Evolutionary conservation across 2,888 invertebrate genomes (phyloP), one percentile per base, ranked within the genome.

Genomic region (Drosophila neotestacea): DNA sequence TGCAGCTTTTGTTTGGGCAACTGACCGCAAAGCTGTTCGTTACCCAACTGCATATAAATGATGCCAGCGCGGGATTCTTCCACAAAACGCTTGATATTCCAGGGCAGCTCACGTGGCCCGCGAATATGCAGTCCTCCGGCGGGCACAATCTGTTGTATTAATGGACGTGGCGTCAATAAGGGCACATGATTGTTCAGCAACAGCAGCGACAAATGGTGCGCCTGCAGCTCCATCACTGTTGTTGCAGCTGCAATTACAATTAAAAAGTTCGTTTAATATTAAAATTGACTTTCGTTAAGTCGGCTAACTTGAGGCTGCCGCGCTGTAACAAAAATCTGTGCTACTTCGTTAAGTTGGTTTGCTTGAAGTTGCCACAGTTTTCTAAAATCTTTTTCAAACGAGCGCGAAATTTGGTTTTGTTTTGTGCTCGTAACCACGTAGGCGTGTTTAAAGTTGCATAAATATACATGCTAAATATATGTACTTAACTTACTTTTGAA

Each of bases 41-140:
- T 93, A 27, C 94, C 92, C 10, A 94, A 76, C 70, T 93, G 93
- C 66, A 94, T 92, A 73, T 93, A 93, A 42, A 94, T 91, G 4
- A 91, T 92, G 1, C 94, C 94, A 1, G 90, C 65, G 0, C 91
- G 85, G 3, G 93, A 90, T 52, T 92, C 92, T 54, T 93, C 93
- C n/a, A 93, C 71, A 58, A 92, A 93, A 9, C 91, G 90, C 51
- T 92, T 90, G 1, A 94, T 76, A 50, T 93, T 91, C 91, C 92
- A 90, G 16, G 92, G 90, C 47, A 93, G 73, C 11, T 89, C 87
- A 52, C 92, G 92, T 0, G 92, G 88, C 9, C 89, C 91, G 6
- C 92, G 91, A 32, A 94, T 92, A 65, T 94, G 94, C 10, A 94
- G 79, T 7, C 94, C 95, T 0, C 94, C 94, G 1, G 94, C 93